Base-by-base conservation (phyloP, 2,113 vertebrate species). In the Hippocampus comes region DNA sequence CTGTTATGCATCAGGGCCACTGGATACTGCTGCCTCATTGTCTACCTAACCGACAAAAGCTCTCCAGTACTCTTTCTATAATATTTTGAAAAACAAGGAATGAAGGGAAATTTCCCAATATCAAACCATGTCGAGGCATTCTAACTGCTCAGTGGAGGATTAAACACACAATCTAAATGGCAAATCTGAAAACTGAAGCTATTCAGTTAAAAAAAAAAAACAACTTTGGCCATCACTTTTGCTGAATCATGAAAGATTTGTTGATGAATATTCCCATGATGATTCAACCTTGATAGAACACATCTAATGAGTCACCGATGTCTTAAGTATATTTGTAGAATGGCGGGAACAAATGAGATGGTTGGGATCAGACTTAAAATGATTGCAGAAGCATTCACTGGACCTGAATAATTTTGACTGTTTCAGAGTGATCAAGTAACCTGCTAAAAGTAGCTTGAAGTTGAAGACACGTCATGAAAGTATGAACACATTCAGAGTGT, bases 301-400 rank as follows among this genome's bases (percentile, higher is more conserved):
- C 20, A 20, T 21, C 43, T 46, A 46, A 14, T 46, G 43, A 38
- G 34, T 38, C 34, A 43, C 3, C 20, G 0, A 55, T 55, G 18
- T 53, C 0, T 56, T 56, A 10, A 56, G 55, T 56, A 56, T 56
- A 12, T 27, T 23, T 34, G 15, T 34, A 75, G 68, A 68, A 42
- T 63, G 48, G 10, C 6, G 14, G 30, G 42, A 53, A 65, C 72
- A 55, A 55, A 55, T 55, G 8, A 55, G 53, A n/a, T 72, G 71
- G 71, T 73, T 43, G 5, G 41, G 21, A 66, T 20, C 60, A 43
- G 9, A 73, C 73, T 43, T 60, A 4, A 71, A 78, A 41, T 59
- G 51, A 21, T 57, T 67, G 61, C 25, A 20, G 65, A 27, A 25
- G 43, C 43, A 49, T 67, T 27, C 56, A 21, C 71, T 55, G 71